These are phyloP conservation scores for Heteromyza rotundicornis DNA, from an alignment of 2,888 invertebrate genomes.

Conservation along the genomic window DNA sequence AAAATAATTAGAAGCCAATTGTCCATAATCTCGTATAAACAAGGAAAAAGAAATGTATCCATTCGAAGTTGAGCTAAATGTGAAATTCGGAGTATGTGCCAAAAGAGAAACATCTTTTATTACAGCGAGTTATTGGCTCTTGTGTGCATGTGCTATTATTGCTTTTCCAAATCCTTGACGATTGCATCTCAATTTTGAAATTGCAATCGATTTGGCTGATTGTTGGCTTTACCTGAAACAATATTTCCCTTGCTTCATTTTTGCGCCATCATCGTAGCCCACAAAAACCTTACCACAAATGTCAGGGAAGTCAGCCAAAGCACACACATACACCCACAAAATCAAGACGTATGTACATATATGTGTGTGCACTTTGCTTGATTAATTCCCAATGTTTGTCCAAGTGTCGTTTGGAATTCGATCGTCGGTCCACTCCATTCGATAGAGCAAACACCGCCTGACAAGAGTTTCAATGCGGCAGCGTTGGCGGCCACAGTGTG, in stretches of 20 bases:
- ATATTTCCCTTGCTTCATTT: conserved; percentile 10
- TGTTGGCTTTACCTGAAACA: conserved; percentile 27
- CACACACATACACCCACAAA: background rate
- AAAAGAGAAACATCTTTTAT: no score
- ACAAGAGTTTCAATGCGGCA: background rate
- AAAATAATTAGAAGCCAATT: no score
- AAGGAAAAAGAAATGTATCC: no score
- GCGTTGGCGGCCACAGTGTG: background rate
- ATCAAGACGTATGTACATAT: background rate
- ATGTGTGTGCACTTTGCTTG: conserved; percentile 47
- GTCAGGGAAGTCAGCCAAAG: background rate
- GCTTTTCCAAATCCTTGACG: no score
- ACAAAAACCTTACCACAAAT: background rate
- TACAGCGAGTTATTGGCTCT: no score
- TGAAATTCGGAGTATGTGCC: no score
- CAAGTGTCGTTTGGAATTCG: conserved; percentile 44
- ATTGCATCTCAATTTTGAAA: conserved; percentile 25
- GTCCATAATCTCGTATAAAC: no score
- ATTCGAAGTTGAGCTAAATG: no score
- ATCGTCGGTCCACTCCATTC: background rate
- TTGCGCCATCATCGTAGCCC: background rate
- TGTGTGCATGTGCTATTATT: conserved; percentile 1
- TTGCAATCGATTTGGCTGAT: conserved; percentile 33
- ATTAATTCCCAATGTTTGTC: conserved; percentile 56
- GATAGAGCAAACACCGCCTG: background rate